These are phyloP conservation scores for Pygocentrus nattereri DNA, from an alignment of 2,797 vertebrate species.

Conservation along the genomic window DNA sequence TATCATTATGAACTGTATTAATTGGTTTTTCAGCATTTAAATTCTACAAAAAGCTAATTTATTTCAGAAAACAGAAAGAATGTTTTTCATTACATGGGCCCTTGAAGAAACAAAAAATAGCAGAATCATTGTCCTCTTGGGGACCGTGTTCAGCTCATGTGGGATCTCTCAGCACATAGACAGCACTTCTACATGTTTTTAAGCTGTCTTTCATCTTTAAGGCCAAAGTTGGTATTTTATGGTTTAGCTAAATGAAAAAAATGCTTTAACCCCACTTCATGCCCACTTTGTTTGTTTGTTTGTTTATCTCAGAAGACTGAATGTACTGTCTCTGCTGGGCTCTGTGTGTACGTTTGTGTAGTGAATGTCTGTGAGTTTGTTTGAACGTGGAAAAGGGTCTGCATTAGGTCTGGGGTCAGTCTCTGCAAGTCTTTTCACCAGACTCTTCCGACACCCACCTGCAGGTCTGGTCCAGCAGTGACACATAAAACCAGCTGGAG, in stretches of 20 bases:
- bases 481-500: slow-evolving; percentile 53
- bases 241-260: background rate
- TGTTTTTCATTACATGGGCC: too few relatives aligned
- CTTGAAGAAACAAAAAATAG: background rate
- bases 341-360: slow-evolving; percentile 15
- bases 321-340: background rate
- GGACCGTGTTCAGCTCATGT: background rate
- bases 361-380: slow-evolving; percentile 17
- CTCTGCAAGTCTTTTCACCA: slow-evolving; percentile 34
- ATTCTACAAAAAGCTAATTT: too few relatives aligned
- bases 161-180: background rate
- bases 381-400: background rate
- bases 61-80: too few relatives aligned
- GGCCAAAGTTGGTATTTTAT: slow-evolving; percentile 27
- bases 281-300: slow-evolving; percentile 34
- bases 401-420: slow-evolving; percentile 29
- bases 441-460: slow-evolving; percentile 41
- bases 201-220: slow-evolving; percentile 19
- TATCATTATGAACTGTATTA: too few relatives aligned
- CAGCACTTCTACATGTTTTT: background rate
- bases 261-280: background rate
- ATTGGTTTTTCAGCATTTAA: too few relatives aligned
- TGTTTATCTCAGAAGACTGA: slow-evolving; percentile 37
- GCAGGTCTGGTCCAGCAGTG: slow-evolving; percentile 40
- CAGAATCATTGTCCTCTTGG: background rate